Conservation (phyloP, 2,113 vertebrate genomes). For the Centropus unirufus region DNA sequence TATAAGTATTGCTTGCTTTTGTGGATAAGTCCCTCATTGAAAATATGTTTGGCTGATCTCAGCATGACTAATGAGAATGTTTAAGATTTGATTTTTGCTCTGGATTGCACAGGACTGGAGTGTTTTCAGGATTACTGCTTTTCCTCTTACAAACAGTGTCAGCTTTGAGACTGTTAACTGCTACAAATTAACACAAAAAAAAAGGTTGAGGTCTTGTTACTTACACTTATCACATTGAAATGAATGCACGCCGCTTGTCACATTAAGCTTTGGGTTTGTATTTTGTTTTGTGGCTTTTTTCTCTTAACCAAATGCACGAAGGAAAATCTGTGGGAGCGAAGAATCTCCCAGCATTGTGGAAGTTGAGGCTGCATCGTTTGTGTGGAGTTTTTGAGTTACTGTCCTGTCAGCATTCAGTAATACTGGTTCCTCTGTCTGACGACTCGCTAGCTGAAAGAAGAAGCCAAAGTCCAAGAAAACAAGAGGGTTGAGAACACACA, state of each 20-base stretch:
- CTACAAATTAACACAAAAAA: slow-evolving; percentile 17
- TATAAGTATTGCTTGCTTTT: slow-evolving; percentile 8
- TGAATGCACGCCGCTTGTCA: neutral
- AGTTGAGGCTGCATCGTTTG: slow-evolving; percentile 17
- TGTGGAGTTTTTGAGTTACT: neutral
- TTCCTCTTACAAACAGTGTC: neutral
- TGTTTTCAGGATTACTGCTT: neutral
- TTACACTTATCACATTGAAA: neutral
- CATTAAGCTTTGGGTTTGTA: neutral
- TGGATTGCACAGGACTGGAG: neutral
- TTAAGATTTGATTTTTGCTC: neutral
- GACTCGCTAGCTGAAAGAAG: slow-evolving; percentile 78
- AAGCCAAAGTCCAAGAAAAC: slow-evolving; percentile 64
- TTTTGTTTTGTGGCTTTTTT: neutral
- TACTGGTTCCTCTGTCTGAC: slow-evolving; percentile 82
- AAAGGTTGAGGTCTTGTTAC: neutral
- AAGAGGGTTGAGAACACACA: slow-evolving; percentile 75
- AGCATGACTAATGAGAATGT: neutral
- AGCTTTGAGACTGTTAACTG: neutral
- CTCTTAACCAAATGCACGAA: slow-evolving; percentile 51
- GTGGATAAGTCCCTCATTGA: neutral
- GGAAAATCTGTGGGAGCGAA: slow-evolving; percentile 28
- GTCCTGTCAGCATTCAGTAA: slow-evolving; percentile 63
- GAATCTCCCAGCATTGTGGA: slow-evolving; percentile 30
- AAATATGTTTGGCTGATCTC: neutral